A percentile compares a stretch with the other conserved stretches of the same genome.
Evolutionary conservation across 1,140 invertebrate genomes (phyloP).

Genomic region (Drosophila yakuba): DNA sequence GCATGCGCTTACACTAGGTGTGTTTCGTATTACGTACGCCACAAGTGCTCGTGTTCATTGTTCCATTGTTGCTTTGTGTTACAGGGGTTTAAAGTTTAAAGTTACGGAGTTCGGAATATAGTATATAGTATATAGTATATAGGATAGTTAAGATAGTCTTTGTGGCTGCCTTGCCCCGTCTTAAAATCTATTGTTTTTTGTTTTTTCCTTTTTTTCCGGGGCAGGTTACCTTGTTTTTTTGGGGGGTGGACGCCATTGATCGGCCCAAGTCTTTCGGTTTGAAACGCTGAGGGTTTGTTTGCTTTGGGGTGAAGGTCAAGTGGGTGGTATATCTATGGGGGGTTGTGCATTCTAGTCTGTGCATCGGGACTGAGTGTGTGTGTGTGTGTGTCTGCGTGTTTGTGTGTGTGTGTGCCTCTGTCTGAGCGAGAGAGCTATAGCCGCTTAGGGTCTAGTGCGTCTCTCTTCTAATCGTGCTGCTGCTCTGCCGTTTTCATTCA

Average conservation of each 20-base stretch:
- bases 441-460: neutral
- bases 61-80: constrained; percentile 5
- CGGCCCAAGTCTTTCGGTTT: constrained; percentile 39
- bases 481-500: constrained; percentile 15
- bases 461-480: constrained; percentile 46
- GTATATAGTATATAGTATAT: constrained; percentile 3
- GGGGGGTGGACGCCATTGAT: constrained; percentile 8
- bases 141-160: constrained; percentile 19
- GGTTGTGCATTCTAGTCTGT: constrained; percentile 67
- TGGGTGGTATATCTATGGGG: constrained; percentile 30
- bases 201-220: neutral
- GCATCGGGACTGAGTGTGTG: constrained; percentile 43
- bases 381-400: constrained; percentile 24
- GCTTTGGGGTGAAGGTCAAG: constrained; percentile 4
- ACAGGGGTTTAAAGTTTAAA: neutral
- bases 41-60: constrained; percentile 1
- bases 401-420: constrained; percentile 21
- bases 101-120: constrained; percentile 2
- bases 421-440: constrained; percentile 21
- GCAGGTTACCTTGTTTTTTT: constrained; percentile 9
- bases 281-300: constrained; percentile 27
- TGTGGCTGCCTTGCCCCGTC: constrained; percentile 9
- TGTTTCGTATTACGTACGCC: constrained; percentile 1
- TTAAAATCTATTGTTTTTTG: constrained; percentile 1
- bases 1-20: neutral